Percentiles rank a stretch among this genome's conserved stretches.
Evolutionary conservation across 1,140 invertebrate species (phyloP).

Genomic region (Parasteatoda tepidariorum): DNA sequence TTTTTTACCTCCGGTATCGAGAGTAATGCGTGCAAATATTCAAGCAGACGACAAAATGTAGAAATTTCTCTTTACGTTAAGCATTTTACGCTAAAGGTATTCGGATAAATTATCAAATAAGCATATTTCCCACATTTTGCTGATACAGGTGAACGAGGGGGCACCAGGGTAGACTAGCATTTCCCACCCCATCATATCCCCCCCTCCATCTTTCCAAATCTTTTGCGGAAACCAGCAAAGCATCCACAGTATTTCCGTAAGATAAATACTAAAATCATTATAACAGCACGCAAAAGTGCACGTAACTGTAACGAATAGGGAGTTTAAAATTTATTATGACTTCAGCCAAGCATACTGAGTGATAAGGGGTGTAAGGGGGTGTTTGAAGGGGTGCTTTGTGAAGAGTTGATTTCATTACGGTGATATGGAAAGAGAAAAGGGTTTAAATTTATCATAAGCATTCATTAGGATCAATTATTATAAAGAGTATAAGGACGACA

Average conservation of each 20-base stretch:
- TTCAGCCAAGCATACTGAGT: slow-evolving; percentile 6
- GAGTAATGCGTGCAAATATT: too few relatives aligned
- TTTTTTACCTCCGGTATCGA: too few relatives aligned
- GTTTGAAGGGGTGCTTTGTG: background rate
- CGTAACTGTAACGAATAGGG: background rate
- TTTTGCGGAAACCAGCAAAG: slow-evolving; percentile 14
- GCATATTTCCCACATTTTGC: background rate
- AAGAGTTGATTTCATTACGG: too few relatives aligned
- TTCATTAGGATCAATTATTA: too few relatives aligned
- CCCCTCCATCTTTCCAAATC: background rate
- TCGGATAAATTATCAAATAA: background rate
- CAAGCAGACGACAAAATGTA: too few relatives aligned
- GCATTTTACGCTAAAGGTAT: too few relatives aligned
- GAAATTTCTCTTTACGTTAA: too few relatives aligned
- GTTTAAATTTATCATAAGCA: too few relatives aligned
- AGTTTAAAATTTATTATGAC: slow-evolving; percentile 30
- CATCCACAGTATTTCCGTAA: slow-evolving; percentile 11
- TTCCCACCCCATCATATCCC: background rate
- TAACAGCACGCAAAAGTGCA: background rate
- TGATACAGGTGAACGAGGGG: slow-evolving; percentile 3
- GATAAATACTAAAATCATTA: slow-evolving; percentile 23
- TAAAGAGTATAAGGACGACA: too few relatives aligned
- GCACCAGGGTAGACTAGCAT: background rate
- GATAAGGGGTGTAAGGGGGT: background rate
- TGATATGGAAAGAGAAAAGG: too few relatives aligned